A percentile compares a stretch with the other conserved stretches of the same genome.
phyloP scores from a whole-genome alignment of 1,140 invertebrate genomes.

The Drosophila eugracilis region DNA sequence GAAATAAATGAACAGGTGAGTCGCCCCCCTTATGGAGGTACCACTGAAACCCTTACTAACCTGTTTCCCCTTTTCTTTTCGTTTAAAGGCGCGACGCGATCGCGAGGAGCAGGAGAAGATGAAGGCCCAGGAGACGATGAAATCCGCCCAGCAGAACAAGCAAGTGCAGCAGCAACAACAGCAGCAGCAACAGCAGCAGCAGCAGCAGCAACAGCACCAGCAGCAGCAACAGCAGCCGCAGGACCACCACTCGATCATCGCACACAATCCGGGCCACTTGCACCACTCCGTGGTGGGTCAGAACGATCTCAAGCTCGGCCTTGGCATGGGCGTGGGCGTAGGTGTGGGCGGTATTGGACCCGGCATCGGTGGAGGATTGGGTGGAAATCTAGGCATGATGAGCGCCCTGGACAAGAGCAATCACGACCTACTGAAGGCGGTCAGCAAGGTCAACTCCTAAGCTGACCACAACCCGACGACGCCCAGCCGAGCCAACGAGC shows the following conservation, averaged over 20 bases:
- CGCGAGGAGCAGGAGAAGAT: slow-evolving; percentile 95
- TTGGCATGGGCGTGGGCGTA: slow-evolving; percentile 68
- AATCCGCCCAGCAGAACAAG: slow-evolving; percentile 90
- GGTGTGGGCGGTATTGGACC: slow-evolving; percentile 65
- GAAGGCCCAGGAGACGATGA: slow-evolving; percentile 95
- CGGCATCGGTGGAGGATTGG: slow-evolving; percentile 75
- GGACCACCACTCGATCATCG: slow-evolving; percentile 86
- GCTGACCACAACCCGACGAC: slow-evolving; percentile 18
- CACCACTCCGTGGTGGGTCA: slow-evolving; percentile 84
- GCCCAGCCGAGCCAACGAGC: slow-evolving; percentile 17
- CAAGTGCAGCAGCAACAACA: slow-evolving; percentile 87
- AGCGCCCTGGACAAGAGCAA: slow-evolving; percentile 87
- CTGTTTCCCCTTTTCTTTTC: not conserved
- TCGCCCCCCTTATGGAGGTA: not conserved
- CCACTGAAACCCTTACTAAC: not conserved
- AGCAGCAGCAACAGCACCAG: slow-evolving; percentile 86
- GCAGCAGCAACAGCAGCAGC: slow-evolving; percentile 87
- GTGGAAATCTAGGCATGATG: slow-evolving; percentile 85
- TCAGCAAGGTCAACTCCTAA: slow-evolving; percentile 88
- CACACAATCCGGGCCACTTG: slow-evolving; percentile 85
- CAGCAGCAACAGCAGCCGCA: slow-evolving; percentile 87
- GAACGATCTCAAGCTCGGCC: slow-evolving; percentile 84
- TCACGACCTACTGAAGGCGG: slow-evolving; percentile 87
- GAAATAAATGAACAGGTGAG: slow-evolving; percentile 96
- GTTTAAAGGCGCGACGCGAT: slow-evolving; percentile 89